Evolutionary conservation across 2,113 vertebrate species (phyloP).

Genomic region (Patagioenas fasciata): DNA sequence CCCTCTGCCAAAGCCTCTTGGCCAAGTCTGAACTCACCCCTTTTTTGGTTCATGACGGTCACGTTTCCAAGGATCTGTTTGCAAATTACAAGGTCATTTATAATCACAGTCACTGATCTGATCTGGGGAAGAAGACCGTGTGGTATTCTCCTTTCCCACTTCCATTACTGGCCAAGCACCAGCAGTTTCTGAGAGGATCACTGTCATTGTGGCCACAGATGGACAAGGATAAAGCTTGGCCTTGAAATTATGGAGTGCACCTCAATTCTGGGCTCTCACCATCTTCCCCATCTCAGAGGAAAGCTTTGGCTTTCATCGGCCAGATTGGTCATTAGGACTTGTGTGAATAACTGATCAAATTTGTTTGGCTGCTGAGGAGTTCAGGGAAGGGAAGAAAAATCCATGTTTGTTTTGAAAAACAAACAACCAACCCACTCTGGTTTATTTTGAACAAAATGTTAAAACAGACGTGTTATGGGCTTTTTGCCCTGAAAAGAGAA

Average conservation of each 20-base stretch:
- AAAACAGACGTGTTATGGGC: rapidly evolving
- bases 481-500: not conserved
- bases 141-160: not conserved
- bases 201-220: not conserved
- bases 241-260: not conserved
- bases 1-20: not conserved
- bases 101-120: not conserved
- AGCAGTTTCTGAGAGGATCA: not conserved
- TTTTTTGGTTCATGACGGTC: not conserved
- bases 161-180: not conserved
- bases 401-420: not conserved
- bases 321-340: not conserved
- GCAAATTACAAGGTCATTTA: not conserved
- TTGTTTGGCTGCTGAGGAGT: not conserved
- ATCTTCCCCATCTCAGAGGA: not conserved
- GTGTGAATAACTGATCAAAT: not conserved
- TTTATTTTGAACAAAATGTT: not conserved
- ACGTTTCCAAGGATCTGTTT: not conserved
- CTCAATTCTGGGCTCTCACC: not conserved
- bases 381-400: not conserved
- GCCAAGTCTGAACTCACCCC: not conserved
- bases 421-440: no score
- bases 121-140: not conserved
- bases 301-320: not conserved
- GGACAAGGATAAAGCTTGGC: not conserved